Evolutionary conservation across 2,888 invertebrate species (phyloP).

Genomic region (Stratiomys singularior): DNA sequence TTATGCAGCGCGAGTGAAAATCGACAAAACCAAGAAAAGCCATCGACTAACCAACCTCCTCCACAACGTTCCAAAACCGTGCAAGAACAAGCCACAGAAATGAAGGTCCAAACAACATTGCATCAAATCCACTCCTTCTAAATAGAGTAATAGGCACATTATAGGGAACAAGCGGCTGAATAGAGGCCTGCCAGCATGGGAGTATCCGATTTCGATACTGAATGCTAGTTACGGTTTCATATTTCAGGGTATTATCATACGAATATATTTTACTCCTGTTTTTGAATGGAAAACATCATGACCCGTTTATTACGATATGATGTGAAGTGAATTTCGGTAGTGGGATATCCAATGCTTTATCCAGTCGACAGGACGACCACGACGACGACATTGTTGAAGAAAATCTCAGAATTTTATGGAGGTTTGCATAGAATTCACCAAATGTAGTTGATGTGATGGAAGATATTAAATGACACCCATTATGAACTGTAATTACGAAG

Average conservation of each 20-base stretch:
- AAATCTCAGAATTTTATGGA: constrained; percentile 12
- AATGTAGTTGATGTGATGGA: not conserved
- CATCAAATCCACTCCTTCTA: no score
- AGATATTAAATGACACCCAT: constrained; percentile 37
- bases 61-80: constrained; percentile 2
- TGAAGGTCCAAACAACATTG: not conserved
- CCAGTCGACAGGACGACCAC: no score
- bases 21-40: constrained; percentile 13
- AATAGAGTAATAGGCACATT: constrained; percentile 39
- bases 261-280: not conserved
- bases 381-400: not conserved
- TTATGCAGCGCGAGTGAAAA: not conserved
- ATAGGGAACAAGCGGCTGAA: constrained; percentile 19
- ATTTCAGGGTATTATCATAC: constrained; percentile 7
- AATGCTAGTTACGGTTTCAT: constrained; percentile 44
- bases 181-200: constrained; percentile 35
- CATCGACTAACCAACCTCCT: no score
- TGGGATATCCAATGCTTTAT: no score
- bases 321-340: constrained; percentile 18
- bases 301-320: constrained; percentile 41
- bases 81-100: not conserved
- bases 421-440: constrained; percentile 9
- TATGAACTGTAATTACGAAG: constrained; percentile 33
- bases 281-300: not conserved
- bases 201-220: constrained; percentile 42